A percentile compares a stretch with the other conserved stretches of the same genome.
These are phyloP conservation scores for Oryzias sinensis DNA, from an alignment of 2,797 vertebrate genomes.

Conservation along the genomic window DNA sequence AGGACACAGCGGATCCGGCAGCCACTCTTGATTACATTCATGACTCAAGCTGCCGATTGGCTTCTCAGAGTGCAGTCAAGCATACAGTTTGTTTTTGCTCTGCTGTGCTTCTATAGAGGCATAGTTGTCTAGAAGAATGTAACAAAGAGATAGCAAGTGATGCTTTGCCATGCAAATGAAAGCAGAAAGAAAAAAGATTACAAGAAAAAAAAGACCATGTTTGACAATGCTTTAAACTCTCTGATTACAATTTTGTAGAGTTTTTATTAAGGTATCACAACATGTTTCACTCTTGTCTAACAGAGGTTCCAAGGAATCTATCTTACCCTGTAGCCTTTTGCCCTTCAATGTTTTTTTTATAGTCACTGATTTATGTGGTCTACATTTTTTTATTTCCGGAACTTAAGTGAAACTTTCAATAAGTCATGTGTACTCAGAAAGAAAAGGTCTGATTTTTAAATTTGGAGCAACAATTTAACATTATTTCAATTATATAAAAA, in stretches of 20 bases:
- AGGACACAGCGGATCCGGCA: conserved; percentile 40
- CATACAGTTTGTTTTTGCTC: conserved; percentile 19
- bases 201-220: not conserved
- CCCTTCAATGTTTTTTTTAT: no score
- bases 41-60: conserved; percentile 51
- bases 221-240: not conserved
- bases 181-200: not conserved
- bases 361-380: no score
- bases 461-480: no score
- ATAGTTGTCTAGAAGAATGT: conserved; percentile 14
- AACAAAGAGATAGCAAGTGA: not conserved
- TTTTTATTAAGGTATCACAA: no score
- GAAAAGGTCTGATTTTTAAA: no score
- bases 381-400: no score
- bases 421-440: no score
- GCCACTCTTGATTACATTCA: conserved; percentile 67
- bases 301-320: no score
- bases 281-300: no score
- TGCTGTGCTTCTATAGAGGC: not conserved
- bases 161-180: conserved; percentile 31
- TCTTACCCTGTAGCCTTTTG: no score
- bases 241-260: not conserved
- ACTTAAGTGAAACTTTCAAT: no score
- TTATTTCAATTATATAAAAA: no score
- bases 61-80: conserved; percentile 44